Evolutionary conservation across 2,113 vertebrate genomes (phyloP).

Genomic region (Collichthys lucidus): DNA sequence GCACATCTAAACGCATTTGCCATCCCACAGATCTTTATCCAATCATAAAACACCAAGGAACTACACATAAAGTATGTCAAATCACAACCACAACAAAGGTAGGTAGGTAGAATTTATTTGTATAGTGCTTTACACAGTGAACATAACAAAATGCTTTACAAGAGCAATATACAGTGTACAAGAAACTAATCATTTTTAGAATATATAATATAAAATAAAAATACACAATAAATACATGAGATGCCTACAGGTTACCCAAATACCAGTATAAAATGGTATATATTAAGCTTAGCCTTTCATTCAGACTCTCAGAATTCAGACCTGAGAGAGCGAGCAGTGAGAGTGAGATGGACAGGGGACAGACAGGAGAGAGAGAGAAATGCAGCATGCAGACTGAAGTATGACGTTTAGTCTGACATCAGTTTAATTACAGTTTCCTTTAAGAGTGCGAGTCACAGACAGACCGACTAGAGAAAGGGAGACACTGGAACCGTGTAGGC

Average conservation of each 20-base stretch:
- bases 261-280: too few species aligned
- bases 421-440: conserved; percentile 63
- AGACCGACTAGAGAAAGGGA: conserved; percentile 36
- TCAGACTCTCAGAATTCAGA: too few species aligned
- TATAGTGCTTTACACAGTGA: too few species aligned
- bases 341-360: neutral
- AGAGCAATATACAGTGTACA: too few species aligned
- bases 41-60: conserved; percentile 2
- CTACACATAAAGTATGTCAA: neutral
- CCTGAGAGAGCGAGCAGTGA: too few species aligned
- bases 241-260: too few species aligned
- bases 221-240: too few species aligned
- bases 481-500: conserved; percentile 5
- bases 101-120: too few species aligned
- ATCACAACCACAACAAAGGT: neutral
- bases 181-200: too few species aligned
- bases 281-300: too few species aligned
- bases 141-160: too few species aligned
- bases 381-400: conserved; percentile 6
- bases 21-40: neutral
- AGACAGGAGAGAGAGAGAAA: neutral
- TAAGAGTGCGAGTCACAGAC: conserved; percentile 52
- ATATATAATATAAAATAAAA: too few species aligned
- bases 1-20: neutral
- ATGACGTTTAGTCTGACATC: conserved; percentile 57